Evolutionary conservation across 2,797 vertebrate genomes (phyloP), one percentile per base, ranked within the genome.

Genomic region (Sparidentex hasta): DNA sequence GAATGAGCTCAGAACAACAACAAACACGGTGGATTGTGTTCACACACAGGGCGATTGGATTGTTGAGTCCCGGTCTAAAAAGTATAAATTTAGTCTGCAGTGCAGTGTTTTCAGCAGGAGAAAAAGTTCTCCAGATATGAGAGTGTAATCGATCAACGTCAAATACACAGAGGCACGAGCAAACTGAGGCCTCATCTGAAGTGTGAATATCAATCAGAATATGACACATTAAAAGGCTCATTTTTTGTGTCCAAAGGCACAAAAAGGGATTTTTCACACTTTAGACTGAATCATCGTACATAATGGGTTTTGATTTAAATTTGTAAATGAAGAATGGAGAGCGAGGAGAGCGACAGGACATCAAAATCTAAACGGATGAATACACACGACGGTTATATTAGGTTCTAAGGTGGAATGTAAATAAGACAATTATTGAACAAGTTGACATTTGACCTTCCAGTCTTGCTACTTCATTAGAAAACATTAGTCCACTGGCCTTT

Each of bases 401-500:
- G n/a, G 4, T n/a, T 25, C 38, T 61, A 27, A 23, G 12, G 46
- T 47, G 6, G 9, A 56, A 20, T n/a, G 8, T 41, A 12, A 27
- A 46, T 12, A 14, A n/a, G 16, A 3, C 14, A 33, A 48, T 38
- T 4, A 14, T 14, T 20, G 4, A 63, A 9, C 25, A 16, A 17
- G n/a, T 5, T 67, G 50, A 65, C 38, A 43, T 76, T 50, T 52
- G 62, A 79, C 68, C 48, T 46, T 55, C 11, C 43, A 18, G 20
- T 69, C 4, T 71, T 9, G 38, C 38, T 38, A 38, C 38, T 38
- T 38, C 27, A 27, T 38, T 5, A 38, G 33, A 38, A 38, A 38
- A 38, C 33, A 38, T 8, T 8, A 38, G 8, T 38, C 33, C 33
- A 38, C 33, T 38, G 33, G 7, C 33, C 33, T 38, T 38, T 38